Evolutionary conservation across 2,888 invertebrate genomes (phyloP), one percentile per base, ranked within the genome.

Genomic region (Electrophaes corylata): DNA sequence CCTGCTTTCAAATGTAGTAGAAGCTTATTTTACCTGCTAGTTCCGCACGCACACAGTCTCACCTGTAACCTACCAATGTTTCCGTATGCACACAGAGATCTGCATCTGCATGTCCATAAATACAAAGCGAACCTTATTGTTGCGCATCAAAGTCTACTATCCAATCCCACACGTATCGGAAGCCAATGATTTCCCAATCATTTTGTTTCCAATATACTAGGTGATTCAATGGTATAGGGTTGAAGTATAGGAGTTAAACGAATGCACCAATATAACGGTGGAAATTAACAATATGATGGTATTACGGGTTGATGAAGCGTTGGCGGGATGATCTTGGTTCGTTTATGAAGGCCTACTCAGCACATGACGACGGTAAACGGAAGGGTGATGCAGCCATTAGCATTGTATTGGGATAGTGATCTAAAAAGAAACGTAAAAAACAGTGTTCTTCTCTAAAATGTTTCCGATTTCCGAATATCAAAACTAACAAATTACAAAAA

Each of bases 11-110:
- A 37, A 37, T 37, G 16, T 16, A 37, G 37, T 37, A 75, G 71
- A 70, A 75, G 71, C 75, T 74, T 78, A 80, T 79, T 76, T 86
- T 81, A 86, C 83, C 87, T 86, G 83, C 83, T 86, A 85, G 82
- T 75, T 75, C 85, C 0, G 79, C 75, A 71, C 64, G 37, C 64
- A 61, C 62, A 60, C 67, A 57, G 62, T 62, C 71, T 70, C 75
- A 74, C 76, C 77, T 76, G 72, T 67, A 72, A 66, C 70, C 69
- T 72, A 78, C 77, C 71, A 70, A 67, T 75, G 66, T 73, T 70
- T 6, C 76, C 72, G 74, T 73, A 79, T 81, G 83, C 83, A 79
- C 79, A 72, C 74, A 65, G 70, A 71, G 71, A 76, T 70, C 69
- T 75, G 78, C 78, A 78, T 60, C 66, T 67, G 64, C 63, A 69